phyloP scores from a whole-genome alignment of 2,797 vertebrate species.

The Mus minutoides region DNA sequence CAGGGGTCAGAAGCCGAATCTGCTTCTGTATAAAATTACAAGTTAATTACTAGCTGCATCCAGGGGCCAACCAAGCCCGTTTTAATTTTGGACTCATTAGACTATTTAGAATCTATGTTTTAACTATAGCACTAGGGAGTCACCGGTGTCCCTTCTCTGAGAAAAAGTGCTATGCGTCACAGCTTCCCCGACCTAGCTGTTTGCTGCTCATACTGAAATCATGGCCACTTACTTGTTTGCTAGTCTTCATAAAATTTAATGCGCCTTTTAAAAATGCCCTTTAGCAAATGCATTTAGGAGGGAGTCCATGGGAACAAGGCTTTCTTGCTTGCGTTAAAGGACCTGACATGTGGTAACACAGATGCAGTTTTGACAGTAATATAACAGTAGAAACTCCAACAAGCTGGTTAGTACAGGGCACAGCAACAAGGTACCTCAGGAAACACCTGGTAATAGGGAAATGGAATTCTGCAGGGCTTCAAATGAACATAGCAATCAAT shows the following conservation, averaged over 20 bases:
- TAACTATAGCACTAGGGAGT: conserved; percentile 74
- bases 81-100: conserved; percentile 83
- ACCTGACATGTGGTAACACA: conserved; percentile 30
- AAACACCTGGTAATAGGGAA: conserved; percentile 12
- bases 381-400: conserved; percentile 40
- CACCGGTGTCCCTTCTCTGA: conserved; percentile 64
- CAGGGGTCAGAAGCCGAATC: conserved; percentile 74
- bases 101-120: conserved; percentile 82
- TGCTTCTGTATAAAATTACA: conserved; percentile 85
- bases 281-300: conserved; percentile 67
- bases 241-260: conserved; percentile 78
- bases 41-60: conserved; percentile 83
- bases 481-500: conserved; percentile 5
- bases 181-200: conserved; percentile 57
- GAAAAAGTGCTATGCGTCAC: conserved; percentile 42
- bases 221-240: conserved; percentile 73
- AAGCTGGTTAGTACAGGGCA: not conserved
- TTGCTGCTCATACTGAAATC: conserved; percentile 61
- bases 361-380: conserved; percentile 53
- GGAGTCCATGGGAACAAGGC: conserved; percentile 52
- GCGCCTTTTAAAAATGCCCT: conserved; percentile 74
- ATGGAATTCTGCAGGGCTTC: not conserved
- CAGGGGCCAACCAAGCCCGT: conserved; percentile 74
- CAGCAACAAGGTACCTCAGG: not conserved
- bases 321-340: conserved; percentile 53